Evolutionary conservation across 2,888 invertebrate genomes (phyloP).

Genomic region (Volucella inflata): DNA sequence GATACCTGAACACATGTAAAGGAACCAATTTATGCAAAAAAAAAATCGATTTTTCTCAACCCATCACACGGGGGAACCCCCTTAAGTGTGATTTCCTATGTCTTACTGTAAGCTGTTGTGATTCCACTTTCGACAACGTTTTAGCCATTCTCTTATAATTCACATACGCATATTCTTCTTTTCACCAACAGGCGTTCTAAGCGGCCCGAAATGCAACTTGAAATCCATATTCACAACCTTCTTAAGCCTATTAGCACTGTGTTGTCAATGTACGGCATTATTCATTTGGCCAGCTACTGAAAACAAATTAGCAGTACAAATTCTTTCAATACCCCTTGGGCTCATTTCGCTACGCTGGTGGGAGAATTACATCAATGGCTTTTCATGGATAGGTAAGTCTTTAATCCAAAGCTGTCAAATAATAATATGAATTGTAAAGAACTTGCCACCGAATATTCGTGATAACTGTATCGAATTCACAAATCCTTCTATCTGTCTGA

Average conservation of each 20-base stretch:
- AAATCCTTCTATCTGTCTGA: not conserved
- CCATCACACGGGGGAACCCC: too few species aligned
- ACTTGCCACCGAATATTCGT: not conserved
- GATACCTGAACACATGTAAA: too few species aligned
- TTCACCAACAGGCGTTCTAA: slow-evolving; percentile 78
- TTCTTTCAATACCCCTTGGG: slow-evolving; percentile 86
- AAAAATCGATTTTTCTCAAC: too few species aligned
- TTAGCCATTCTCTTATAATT: not conserved
- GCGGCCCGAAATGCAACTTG: slow-evolving; percentile 78
- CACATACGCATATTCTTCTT: not conserved
- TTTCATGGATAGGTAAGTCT: slow-evolving; percentile 79
- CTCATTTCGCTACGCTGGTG: slow-evolving; percentile 92
- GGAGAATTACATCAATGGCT: slow-evolving; percentile 89
- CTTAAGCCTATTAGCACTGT: slow-evolving; percentile 84
- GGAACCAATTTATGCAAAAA: too few species aligned
- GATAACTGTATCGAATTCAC: slow-evolving; percentile 17
- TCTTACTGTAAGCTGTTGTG: too few species aligned
- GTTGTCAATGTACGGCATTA: slow-evolving; percentile 88
- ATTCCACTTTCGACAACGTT: too few species aligned
- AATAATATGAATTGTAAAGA: slow-evolving; percentile 26
- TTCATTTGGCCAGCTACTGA: slow-evolving; percentile 88
- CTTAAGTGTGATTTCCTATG: too few species aligned
- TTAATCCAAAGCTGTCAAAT: not conserved
- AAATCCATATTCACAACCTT: slow-evolving; percentile 77
- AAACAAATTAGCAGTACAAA: slow-evolving; percentile 85